Conservation (phyloP, 1,140 invertebrate species). For the Drosophila kohkoa region DNA sequence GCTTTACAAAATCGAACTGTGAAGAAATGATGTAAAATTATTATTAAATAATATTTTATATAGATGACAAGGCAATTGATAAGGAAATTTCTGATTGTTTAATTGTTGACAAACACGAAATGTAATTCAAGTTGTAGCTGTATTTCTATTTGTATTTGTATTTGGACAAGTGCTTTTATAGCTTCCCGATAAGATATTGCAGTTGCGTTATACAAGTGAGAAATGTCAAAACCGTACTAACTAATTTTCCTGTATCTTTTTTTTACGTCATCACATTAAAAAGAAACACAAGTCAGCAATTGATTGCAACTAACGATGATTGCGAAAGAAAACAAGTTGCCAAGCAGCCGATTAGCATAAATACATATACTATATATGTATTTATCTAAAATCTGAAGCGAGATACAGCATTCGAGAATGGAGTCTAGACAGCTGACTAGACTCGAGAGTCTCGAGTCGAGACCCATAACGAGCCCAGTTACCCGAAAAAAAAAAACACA, state of each 20-base stretch:
- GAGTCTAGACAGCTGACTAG: slow-evolving; percentile 33
- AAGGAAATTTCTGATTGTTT: slow-evolving; percentile 33
- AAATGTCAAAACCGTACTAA: neutral
- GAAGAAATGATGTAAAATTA: slow-evolving; percentile 39
- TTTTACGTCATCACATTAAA: slow-evolving; percentile 62
- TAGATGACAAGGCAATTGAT: slow-evolving; percentile 22
- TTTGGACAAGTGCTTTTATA: slow-evolving; percentile 39
- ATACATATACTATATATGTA: slow-evolving; percentile 5
- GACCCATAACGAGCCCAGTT: slow-evolving; percentile 4
- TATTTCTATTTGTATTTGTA: slow-evolving; percentile 1
- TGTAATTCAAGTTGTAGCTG: slow-evolving; percentile 2
- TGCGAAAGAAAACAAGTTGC: slow-evolving; percentile 53
- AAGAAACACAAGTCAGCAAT: slow-evolving; percentile 22
- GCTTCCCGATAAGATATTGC: slow-evolving; percentile 59
- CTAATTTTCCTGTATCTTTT: slow-evolving; percentile 12
- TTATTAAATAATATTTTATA: slow-evolving; percentile 11
- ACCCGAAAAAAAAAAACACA: neutral
- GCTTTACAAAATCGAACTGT: slow-evolving; percentile 78
- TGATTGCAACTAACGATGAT: slow-evolving; percentile 57
- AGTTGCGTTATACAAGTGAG: slow-evolving; percentile 16
- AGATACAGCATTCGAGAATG: neutral
- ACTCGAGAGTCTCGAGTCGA: too few species aligned
- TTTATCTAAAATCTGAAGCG: slow-evolving; percentile 1
- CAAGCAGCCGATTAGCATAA: slow-evolving; percentile 17
- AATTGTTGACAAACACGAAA: slow-evolving; percentile 71